These are phyloP conservation scores for Polydrusus tereticollis DNA, from an alignment of 2,888 invertebrate genomes.

Conservation along the genomic window DNA sequence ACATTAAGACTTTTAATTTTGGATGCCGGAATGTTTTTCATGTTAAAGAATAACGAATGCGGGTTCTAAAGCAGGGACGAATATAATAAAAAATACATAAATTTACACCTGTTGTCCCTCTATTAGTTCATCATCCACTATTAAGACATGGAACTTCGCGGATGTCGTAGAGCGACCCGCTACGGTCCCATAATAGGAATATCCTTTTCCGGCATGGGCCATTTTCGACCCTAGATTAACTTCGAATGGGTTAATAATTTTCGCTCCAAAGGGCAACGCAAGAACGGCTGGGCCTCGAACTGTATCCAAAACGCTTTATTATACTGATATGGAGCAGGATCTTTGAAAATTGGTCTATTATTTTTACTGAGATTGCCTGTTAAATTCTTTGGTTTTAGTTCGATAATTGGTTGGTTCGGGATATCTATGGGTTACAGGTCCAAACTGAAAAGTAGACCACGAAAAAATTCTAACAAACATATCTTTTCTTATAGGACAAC, in stretches of 20 bases:
- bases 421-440: not conserved
- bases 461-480: no score
- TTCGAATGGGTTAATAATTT: slow-evolving; percentile 47
- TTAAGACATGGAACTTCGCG: not conserved
- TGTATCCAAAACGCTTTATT: slow-evolving; percentile 44
- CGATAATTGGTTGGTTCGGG: slow-evolving; percentile 16
- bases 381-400: slow-evolving; percentile 27
- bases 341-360: slow-evolving; percentile 42
- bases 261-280: slow-evolving; percentile 41
- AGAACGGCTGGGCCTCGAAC: slow-evolving; percentile 38
- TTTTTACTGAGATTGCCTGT: slow-evolving; percentile 29
- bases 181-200: slow-evolving; percentile 42
- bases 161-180: slow-evolving; percentile 16
- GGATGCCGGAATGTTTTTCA: no score
- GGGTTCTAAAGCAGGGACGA: no score
- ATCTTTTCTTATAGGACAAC: no score
- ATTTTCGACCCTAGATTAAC: slow-evolving; percentile 48
- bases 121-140: not conserved
- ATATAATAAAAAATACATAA: no score
- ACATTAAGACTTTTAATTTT: no score
- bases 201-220: slow-evolving; percentile 41
- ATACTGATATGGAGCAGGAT: slow-evolving; percentile 40
- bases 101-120: not conserved
- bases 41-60: no score
- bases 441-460: not conserved